Conservation (phyloP, 2,113 vertebrate species). For the Notothenia coriiceps region DNA sequence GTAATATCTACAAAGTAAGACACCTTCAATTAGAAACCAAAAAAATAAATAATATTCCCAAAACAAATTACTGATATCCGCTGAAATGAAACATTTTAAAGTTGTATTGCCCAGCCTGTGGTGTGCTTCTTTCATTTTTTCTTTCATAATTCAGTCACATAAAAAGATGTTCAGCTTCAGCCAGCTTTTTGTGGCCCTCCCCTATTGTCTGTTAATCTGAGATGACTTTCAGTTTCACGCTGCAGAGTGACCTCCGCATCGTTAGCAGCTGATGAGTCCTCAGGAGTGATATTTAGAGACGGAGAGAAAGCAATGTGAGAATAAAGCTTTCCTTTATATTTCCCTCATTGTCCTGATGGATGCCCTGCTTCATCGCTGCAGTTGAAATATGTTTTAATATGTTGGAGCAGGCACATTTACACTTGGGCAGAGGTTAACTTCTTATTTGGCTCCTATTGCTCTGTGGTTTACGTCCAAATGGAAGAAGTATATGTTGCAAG, state of each 20-base stretch:
- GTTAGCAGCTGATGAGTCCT: conserved; percentile 58
- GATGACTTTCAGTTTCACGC: conserved; percentile 30
- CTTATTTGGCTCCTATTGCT: neutral
- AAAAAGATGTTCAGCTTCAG: conserved; percentile 3
- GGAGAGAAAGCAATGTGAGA: neutral
- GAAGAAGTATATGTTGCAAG: neutral
- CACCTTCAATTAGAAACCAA: too few species aligned
- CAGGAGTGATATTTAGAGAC: conserved; percentile 10
- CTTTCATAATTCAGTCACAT: conserved; percentile 58
- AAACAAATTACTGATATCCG: too few species aligned
- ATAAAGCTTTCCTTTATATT: neutral
- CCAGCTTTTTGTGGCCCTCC: conserved; percentile 5
- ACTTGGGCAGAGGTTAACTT: neutral
- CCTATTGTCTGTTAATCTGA: conserved; percentile 18
- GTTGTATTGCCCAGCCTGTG: too few species aligned
- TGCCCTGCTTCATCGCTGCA: neutral
- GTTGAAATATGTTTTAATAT: conserved; percentile 5
- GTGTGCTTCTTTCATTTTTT: conserved; percentile 15
- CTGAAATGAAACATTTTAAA: too few species aligned
- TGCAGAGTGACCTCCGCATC: conserved; percentile 12
- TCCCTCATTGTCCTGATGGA: neutral
- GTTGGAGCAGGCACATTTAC: neutral
- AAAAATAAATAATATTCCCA: too few species aligned
- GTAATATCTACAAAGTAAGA: too few species aligned
- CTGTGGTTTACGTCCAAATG: neutral